Base-by-base conservation (phyloP, 37 sponge, comb jelly and placozoan species). In the Beroe forskalii region DNA sequence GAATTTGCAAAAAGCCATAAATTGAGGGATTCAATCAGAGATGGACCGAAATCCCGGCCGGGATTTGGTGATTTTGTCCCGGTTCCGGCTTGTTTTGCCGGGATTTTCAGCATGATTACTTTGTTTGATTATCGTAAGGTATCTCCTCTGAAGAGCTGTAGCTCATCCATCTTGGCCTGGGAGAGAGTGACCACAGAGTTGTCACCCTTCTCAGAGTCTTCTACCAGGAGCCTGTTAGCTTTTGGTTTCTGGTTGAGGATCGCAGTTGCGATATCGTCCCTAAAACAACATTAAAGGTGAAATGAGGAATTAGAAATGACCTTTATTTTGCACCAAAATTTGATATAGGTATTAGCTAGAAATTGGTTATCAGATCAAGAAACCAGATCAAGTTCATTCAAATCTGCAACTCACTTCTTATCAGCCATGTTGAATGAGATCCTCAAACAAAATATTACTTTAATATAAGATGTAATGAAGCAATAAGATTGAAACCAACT, bases 101-200 rank as follows among this genome's bases (percentile, higher is more conserved):
- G n/a, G n/a, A n/a, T n/a, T n/a, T n/a, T n/a, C n/a, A n/a, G n/a
- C n/a, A n/a, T n/a, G n/a, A n/a, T n/a, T n/a, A n/a, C n/a, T n/a
- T n/a, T n/a, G n/a, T n/a, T n/a, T n/a, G n/a, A n/a, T n/a, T n/a
- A n/a, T n/a, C n/a, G n/a, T n/a, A n/a, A n/a, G n/a, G n/a, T n/a
- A n/a, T 80, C 30, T 42, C 99, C 99, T 64, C 99, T 91, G 67
- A 98, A 98, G 48, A 98, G 91, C 92, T 98, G 99, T 41, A 98
- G 91, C 90, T 98, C 99, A 62, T 98, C 99, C 99, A 98, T 98
- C 91, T 98, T 98, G 33, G 95, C 96, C 62, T 95, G 96, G 28
- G 97, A 94, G 17, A 98, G 92, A 9, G 95, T 90, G 24, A 98
- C 99, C 42, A 98, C 99, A n/a, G 97, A 96, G 90, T 96, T 98